phyloP scores from a whole-genome alignment of 2,113 vertebrate genomes.

The Merops nubicus region DNA sequence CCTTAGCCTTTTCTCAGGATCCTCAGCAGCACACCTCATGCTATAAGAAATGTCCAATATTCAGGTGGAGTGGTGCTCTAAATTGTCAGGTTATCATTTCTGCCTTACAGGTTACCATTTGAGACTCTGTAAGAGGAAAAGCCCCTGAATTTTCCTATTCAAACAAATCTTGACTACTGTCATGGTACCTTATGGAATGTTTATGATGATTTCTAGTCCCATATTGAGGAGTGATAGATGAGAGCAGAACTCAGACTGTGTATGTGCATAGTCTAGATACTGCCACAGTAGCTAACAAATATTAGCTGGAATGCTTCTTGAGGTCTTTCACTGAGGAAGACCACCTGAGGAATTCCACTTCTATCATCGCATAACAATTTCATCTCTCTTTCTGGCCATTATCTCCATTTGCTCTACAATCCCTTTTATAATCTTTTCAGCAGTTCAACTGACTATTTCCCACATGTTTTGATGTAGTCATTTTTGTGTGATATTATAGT shows the following conservation, averaged over 20 bases:
- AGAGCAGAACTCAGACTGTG: neutral
- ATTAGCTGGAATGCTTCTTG: neutral
- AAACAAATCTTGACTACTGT: neutral
- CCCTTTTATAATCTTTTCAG: neutral
- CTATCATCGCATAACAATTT: neutral
- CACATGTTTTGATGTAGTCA: neutral
- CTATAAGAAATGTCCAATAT: neutral
- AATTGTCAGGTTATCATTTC: neutral
- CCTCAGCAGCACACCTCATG: neutral
- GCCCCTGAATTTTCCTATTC: neutral
- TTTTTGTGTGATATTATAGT: neutral
- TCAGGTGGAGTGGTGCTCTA: accelerated
- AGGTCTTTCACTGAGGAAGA: neutral
- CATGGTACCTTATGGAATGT: neutral
- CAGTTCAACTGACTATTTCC: neutral
- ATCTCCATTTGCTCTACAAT: neutral
- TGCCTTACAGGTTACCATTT: neutral
- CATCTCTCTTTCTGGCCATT: neutral
- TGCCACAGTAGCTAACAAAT: neutral
- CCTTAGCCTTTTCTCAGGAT: neutral
- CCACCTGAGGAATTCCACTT: neutral
- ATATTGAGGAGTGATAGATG: neutral
- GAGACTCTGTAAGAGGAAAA: neutral
- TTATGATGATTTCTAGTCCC: neutral
- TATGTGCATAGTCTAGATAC: neutral